These are phyloP conservation scores for Zhuqinia jingwanae DNA, from an alignment of 2,888 invertebrate species.

Conservation along the genomic window DNA sequence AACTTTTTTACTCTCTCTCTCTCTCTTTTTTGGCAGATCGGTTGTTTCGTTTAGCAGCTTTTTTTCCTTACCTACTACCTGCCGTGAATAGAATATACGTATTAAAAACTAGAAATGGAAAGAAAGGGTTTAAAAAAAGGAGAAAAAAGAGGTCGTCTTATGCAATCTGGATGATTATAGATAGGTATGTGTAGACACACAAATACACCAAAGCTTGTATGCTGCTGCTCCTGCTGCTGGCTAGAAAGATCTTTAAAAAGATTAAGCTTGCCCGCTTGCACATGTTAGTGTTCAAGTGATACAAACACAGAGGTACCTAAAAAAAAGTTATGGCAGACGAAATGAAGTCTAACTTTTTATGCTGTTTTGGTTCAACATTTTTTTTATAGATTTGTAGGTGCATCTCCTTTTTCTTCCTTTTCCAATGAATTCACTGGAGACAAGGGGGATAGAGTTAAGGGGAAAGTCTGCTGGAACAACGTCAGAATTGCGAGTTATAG, in stretches of 20 bases:
- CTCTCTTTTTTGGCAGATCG: conserved; percentile 28
- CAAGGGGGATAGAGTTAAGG: not conserved
- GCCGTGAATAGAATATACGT: conserved; percentile 60
- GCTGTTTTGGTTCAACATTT: conserved; percentile 36
- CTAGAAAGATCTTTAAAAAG: conserved; percentile 55
- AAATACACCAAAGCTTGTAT: not conserved
- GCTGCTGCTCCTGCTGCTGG: not conserved
- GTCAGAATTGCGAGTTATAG: conserved; percentile 10
- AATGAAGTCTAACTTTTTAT: conserved; percentile 51
- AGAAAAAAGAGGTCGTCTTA: conserved; percentile 34
- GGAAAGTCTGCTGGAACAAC: conserved; percentile 20
- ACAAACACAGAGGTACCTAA: conserved; percentile 21
- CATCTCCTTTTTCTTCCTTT: conserved; percentile 5
- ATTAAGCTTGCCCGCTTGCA: conserved; percentile 68
- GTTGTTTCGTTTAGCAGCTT: conserved; percentile 61
- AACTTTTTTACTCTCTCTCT: conserved; percentile 17
- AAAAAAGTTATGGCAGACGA: conserved; percentile 21
- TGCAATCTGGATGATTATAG: too few species aligned
- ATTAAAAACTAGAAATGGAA: not conserved
- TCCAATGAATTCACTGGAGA: conserved; percentile 28
- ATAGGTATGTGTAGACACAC: not conserved
- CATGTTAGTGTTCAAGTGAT: conserved; percentile 64
- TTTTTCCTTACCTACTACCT: conserved; percentile 49
- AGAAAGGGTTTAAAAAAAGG: not conserved
- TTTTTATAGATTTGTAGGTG: too few species aligned